Evolutionary conservation across 2,888 invertebrate species (phyloP).

Genomic region (Eupeodes latifasciatus): DNA sequence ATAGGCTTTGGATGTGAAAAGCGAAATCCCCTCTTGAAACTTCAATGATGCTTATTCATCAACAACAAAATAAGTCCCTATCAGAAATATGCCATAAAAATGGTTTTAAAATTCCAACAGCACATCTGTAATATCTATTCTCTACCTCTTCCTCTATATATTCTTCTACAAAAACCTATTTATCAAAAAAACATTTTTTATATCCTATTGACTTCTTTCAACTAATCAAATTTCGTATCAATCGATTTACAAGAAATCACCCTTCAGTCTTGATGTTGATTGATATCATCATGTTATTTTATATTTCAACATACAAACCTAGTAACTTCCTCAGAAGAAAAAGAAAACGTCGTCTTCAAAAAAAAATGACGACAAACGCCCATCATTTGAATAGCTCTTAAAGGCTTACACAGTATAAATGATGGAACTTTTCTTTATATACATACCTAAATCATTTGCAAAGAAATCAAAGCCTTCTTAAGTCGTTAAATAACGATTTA

Average conservation of each 20-base stretch:
- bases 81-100: no score
- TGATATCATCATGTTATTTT: constrained; percentile 31
- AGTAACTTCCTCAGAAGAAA: not conserved
- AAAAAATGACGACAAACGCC: not conserved
- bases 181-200: not conserved
- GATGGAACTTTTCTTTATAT: constrained; percentile 12
- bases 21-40: no score
- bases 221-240: constrained; percentile 4
- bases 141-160: no score
- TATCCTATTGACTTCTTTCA: not conserved
- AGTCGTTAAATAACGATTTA: constrained; percentile 41
- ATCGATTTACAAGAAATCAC: constrained; percentile 19
- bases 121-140: no score
- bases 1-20: no score
- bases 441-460: constrained; percentile 18
- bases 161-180: not conserved
- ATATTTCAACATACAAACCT: constrained; percentile 13
- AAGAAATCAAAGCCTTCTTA: constrained; percentile 38
- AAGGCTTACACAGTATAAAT: constrained; percentile 23
- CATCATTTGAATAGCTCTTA: constrained; percentile 24
- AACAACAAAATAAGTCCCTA: no score
- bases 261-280: constrained; percentile 10
- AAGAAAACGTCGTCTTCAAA: not conserved
- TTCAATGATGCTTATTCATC: no score
- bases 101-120: no score